Base-by-base conservation (phyloP, 2,113 vertebrate genomes). In the Dromiciops gliroides region DNA sequence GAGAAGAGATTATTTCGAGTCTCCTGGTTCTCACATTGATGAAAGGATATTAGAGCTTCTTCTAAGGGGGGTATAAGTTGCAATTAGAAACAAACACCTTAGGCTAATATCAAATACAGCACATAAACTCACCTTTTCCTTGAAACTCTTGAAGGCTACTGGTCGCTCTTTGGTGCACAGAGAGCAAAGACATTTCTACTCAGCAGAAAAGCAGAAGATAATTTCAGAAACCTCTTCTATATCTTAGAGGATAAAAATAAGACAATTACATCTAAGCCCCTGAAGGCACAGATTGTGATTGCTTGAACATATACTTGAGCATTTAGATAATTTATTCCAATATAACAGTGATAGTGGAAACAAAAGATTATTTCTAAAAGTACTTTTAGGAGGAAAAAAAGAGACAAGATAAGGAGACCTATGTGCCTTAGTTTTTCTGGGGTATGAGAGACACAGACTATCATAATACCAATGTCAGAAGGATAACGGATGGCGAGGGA, bases 241-340 rank as follows among this genome's bases (percentile, higher is more conserved):
- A 90, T 83, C 31, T 94, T 96, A 3, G 53, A 93, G 7, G 26
- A 50, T 94, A 75, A 95, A 94, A 92, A 2, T 89, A 95, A 60
- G 47, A 49, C 44, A 94, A 89, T 51, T 93, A 24, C 89, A 92
- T 31, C 89, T 95, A 95, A 75, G 50, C 94, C n/a, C 14, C 22
- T 28, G 90, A 12, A 95, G 14, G 6, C 25, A 95, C 89, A 90
- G 31, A 93, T 7, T 50, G 28, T 93, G 37, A 90, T 90, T 90
- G 89, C 31, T 53, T 93, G 24, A 92, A 83, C 90, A 95, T 51
- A 44, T 51, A 56, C 47, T 83, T 93, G 67, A 90, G 94, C 8
- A 50, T 90, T 96, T 91, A 93, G 47, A 53, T 96, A 93, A 92
- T 94, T 90, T 95, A 50, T 88, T 96, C 19, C 19, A 89, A 93